Percentiles rank a stretch among this genome's conserved stretches.
Conservation (phyloP, 2,797 vertebrate genomes). For the Molossus molossus region DNA sequence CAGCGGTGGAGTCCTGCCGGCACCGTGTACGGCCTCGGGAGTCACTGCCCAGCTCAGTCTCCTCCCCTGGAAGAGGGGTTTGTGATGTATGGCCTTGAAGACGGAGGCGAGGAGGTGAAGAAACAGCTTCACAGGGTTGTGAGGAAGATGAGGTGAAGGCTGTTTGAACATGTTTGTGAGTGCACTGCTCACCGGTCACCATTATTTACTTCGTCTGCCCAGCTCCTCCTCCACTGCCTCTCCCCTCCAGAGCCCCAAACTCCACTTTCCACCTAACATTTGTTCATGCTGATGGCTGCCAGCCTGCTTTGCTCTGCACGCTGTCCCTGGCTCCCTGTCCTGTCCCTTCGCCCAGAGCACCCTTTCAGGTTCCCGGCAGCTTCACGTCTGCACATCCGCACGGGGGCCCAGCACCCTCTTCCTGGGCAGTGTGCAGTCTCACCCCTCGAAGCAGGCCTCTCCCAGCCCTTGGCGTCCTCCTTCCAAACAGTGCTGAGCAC, state of each 20-base stretch:
- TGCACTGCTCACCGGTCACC: fast-evolving
- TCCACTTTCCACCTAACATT: not conserved
- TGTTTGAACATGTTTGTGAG: fast-evolving
- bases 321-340: not conserved
- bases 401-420: not conserved
- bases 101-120: fast-evolving
- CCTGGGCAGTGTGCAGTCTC: fast-evolving
- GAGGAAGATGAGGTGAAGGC: not conserved
- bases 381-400: not conserved
- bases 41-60: not conserved
- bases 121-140: not conserved
- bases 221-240: not conserved
- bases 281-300: not conserved
- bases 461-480: not conserved
- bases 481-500: too few species aligned
- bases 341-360: fast-evolving
- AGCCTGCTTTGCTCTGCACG: not conserved
- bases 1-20: fast-evolving
- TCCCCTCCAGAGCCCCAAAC: not conserved
- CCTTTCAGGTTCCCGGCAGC: too few species aligned
- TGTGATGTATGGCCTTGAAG: not conserved
- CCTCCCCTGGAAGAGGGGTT: not conserved
- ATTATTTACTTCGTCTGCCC: not conserved
- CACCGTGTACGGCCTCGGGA: not conserved
- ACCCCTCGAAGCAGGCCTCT: too few species aligned